Conservation (phyloP, 2,888 invertebrate genomes). For the Caenorhabditis plicata region DNA sequence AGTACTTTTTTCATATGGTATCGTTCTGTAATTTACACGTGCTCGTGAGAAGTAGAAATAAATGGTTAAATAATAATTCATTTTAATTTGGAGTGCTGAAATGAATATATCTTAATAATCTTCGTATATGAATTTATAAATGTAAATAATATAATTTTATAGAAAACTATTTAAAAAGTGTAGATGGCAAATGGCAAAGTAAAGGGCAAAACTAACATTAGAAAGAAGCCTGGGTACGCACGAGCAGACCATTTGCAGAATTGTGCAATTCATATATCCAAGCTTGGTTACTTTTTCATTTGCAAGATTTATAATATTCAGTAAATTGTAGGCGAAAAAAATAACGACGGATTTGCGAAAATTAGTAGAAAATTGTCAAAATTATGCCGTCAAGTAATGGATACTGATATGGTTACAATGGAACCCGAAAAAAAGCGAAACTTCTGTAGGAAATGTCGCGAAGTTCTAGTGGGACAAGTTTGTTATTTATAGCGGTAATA, state of each 20-base stretch:
- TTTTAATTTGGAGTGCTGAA: too few relatives aligned
- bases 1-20: too few relatives aligned
- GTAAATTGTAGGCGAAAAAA: constrained; percentile 6
- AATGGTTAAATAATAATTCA: too few relatives aligned
- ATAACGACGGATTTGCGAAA: constrained; percentile 47
- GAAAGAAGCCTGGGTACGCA: constrained; percentile 15
- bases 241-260: constrained; percentile 20
- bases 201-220: constrained; percentile 3
- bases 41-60: too few relatives aligned
- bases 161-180: too few relatives aligned
- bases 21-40: too few relatives aligned
- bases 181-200: too few relatives aligned
- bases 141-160: too few relatives aligned
- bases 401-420: constrained; percentile 42
- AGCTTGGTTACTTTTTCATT: constrained; percentile 13
- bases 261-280: constrained; percentile 20
- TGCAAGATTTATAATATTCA: background rate
- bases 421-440: constrained; percentile 39
- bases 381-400: constrained; percentile 44
- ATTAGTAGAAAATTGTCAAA: constrained; percentile 37
- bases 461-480: constrained; percentile 39
- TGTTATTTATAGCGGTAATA: background rate
- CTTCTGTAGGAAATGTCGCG: constrained; percentile 49
- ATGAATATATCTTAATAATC: too few relatives aligned
- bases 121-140: too few relatives aligned